phyloP scores from a whole-genome alignment of 2,888 invertebrate species.

The Idaea dimidiata region DNA sequence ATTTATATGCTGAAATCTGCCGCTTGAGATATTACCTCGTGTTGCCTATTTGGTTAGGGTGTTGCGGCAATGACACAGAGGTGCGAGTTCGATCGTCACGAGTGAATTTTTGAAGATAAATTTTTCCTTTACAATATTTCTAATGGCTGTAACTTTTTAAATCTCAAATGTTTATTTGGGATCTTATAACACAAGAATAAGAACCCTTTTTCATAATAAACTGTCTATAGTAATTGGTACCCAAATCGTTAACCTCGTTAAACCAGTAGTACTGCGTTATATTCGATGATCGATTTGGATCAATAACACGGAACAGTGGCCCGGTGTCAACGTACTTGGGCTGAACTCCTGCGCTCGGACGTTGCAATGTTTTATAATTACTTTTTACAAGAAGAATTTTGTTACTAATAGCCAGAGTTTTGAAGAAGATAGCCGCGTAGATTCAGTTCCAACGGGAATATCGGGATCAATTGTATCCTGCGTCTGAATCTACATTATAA shows the following conservation, averaged over 20 bases:
- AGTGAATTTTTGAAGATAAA: no score
- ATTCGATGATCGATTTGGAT: constrained; percentile 59
- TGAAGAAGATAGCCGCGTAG: no score
- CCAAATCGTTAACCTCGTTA: constrained; percentile 29
- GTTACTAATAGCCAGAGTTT: constrained; percentile 3
- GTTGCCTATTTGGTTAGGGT: no score
- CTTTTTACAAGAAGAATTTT: no score
- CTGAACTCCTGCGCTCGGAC: constrained; percentile 24
- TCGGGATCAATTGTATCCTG: constrained; percentile 13
- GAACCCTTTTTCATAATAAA: neutral
- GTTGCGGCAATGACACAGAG: no score
- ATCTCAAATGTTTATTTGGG: no score
- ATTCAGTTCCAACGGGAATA: neutral
- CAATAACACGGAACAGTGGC: constrained; percentile 64
- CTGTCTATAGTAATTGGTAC: constrained; percentile 8
- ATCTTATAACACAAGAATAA: no score
- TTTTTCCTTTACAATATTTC: no score
- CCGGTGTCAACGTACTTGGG: constrained; percentile 62
- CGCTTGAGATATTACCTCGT: no score
- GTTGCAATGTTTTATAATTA: constrained; percentile 2
- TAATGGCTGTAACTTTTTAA: no score
- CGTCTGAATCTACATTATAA: constrained; percentile 14
- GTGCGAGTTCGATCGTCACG: no score
- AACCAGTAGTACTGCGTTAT: constrained; percentile 44
- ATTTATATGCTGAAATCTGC: no score